Percentiles rank a stretch among this genome's conserved stretches.
These are phyloP conservation scores for Atractosteus spatula DNA, from an alignment of 2,113 vertebrate genomes.

Conservation along the genomic window DNA sequence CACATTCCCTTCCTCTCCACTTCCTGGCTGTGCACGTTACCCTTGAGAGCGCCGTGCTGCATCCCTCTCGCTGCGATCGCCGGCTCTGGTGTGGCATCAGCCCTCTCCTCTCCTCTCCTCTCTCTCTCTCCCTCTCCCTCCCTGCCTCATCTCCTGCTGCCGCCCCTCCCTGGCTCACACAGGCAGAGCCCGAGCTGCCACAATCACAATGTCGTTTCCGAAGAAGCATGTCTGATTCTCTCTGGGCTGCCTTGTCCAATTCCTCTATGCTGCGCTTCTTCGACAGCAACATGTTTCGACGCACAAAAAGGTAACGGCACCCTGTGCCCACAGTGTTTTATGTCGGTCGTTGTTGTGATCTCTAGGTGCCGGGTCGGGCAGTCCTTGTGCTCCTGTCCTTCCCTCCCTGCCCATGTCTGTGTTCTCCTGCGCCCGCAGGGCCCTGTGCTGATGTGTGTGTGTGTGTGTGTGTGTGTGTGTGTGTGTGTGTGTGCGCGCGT, in stretches of 20 bases:
- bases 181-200: constrained; percentile 36
- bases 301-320: constrained; percentile 70
- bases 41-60: no score
- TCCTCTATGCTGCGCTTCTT: constrained; percentile 48
- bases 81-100: no score
- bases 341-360: neutral
- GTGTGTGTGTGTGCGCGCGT: no score
- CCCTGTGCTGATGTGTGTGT: no score
- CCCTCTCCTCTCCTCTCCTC: no score
- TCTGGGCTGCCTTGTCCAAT: constrained; percentile 59
- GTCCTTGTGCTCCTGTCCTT: neutral
- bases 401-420: neutral
- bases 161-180: no score
- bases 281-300: constrained; percentile 73
- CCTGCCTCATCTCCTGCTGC: no score
- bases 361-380: no score
- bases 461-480: no score
- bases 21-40: no score
- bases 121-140: no score
- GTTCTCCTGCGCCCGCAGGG: neutral
- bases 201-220: constrained; percentile 45
- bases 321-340: neutral
- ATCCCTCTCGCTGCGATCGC: no score
- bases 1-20: neutral
- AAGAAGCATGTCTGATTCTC: constrained; percentile 37